A percentile compares a stretch with the other conserved stretches of the same genome.
These are phyloP conservation scores for Cyrtodaria siliqua DNA, from an alignment of 2,888 invertebrate genomes.

Conservation along the genomic window DNA sequence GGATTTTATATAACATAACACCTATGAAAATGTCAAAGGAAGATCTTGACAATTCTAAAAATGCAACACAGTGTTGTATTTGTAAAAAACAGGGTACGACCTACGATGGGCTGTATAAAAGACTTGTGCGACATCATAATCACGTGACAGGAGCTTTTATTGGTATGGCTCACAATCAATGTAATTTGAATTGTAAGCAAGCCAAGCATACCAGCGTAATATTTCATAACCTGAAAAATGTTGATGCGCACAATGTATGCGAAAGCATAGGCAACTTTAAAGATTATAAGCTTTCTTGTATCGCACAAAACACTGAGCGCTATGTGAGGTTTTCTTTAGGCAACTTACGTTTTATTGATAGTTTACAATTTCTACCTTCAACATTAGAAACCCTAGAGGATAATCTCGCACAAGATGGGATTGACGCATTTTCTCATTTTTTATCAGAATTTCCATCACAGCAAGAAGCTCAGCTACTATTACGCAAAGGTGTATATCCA, in stretches of 20 bases:
- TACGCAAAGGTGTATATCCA: conserved; percentile 41
- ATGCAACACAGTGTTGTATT: conserved; percentile 14
- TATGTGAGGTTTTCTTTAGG: conserved; percentile 28
- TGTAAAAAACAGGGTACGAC: conserved; percentile 13
- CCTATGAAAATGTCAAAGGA: conserved; percentile 31
- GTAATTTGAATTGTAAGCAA: conserved; percentile 22
- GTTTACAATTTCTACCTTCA: conserved; percentile 16
- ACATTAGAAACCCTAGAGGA: conserved; percentile 24
- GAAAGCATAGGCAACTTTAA: conserved; percentile 14
- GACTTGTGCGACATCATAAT: conserved; percentile 14
- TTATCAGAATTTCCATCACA: conserved; percentile 7
- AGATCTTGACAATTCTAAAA: conserved; percentile 4
- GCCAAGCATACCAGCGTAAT: conserved; percentile 4
- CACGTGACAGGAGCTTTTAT: conserved; percentile 22
- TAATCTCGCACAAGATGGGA: conserved; percentile 26
- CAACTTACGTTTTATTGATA: conserved; percentile 21
- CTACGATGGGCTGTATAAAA: conserved; percentile 13
- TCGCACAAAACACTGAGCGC: conserved; percentile 16
- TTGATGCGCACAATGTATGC: conserved; percentile 10
- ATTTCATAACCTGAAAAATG: conserved; percentile 5
- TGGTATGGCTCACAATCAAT: conserved; percentile 17
- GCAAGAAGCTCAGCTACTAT: conserved; percentile 7
- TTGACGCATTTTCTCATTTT: conserved; percentile 2
- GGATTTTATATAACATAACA: conserved; percentile 23
- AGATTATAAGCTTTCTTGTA: conserved; percentile 6